Evolutionary conservation across 2,113 vertebrate species (phyloP).

Genomic region (Macquaria ambigua): DNA sequence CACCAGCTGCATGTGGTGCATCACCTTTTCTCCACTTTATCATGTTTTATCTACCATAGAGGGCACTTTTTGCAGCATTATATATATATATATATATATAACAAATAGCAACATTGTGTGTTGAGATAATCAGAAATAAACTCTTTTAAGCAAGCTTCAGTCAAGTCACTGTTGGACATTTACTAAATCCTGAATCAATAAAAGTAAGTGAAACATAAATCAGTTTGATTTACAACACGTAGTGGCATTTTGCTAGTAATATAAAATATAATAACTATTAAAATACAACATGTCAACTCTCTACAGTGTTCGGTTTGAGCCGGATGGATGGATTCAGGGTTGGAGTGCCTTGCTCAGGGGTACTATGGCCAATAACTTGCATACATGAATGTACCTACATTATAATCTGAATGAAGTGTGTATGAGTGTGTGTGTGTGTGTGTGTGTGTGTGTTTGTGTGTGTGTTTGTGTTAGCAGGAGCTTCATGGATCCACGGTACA

Average conservation of each 20-base stretch:
- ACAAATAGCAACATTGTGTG: too few relatives aligned
- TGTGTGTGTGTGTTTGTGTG: conserved; percentile 2
- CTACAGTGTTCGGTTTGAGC: not conserved
- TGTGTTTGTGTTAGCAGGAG: conserved; percentile 16
- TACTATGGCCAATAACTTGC: not conserved
- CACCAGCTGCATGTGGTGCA: too few relatives aligned
- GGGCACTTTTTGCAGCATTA: too few relatives aligned
- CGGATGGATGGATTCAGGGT: not conserved
- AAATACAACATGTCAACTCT: not conserved
- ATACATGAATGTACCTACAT: not conserved
- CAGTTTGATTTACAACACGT: not conserved
- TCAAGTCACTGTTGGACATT: too few relatives aligned
- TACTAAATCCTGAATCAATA: not conserved
- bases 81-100: too few relatives aligned
- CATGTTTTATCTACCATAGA: too few relatives aligned
- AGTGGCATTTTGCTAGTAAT: not conserved
- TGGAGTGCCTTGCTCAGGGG: not conserved
- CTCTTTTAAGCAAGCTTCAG: too few relatives aligned
- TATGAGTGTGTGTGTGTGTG: not conserved
- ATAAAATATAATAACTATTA: not conserved
- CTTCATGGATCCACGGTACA: conserved; percentile 20
- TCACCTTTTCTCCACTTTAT: too few relatives aligned
- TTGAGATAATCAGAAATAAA: too few relatives aligned
- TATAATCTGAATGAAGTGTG: not conserved
- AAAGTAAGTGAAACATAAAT: not conserved